These are phyloP conservation scores for Chironomus tepperi DNA, from an alignment of 1,140 invertebrate genomes.

Conservation along the genomic window DNA sequence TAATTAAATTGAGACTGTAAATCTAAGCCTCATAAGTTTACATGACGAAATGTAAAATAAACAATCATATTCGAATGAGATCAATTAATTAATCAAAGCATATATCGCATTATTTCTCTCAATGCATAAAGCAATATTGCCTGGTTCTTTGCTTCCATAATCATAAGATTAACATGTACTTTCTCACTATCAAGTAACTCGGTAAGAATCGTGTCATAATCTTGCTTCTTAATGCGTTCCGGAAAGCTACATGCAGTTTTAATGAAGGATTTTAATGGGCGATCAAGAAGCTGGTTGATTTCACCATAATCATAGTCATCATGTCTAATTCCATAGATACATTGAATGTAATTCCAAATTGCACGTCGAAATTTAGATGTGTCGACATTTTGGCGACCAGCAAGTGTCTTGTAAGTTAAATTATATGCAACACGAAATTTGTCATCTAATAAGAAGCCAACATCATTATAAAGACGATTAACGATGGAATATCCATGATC, in stretches of 20 bases:
- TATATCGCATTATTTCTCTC: slow-evolving; percentile 38
- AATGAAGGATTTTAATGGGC: slow-evolving; percentile 76
- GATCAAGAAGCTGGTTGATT: slow-evolving; percentile 72
- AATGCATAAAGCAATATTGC: slow-evolving; percentile 79
- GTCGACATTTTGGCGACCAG: slow-evolving; percentile 74
- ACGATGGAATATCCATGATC: slow-evolving; percentile 83
- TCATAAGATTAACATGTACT: slow-evolving; percentile 85
- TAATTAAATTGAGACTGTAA: background rate
- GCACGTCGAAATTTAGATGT: slow-evolving; percentile 77
- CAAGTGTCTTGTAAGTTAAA: slow-evolving; percentile 86
- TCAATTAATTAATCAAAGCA: slow-evolving; percentile 2
- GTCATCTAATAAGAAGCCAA: slow-evolving; percentile 74
- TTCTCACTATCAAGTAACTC: slow-evolving; percentile 88
- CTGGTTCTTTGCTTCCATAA: slow-evolving; percentile 80
- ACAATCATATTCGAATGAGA: background rate
- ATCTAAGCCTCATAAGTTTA: too few relatives aligned
- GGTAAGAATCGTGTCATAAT: slow-evolving; percentile 74
- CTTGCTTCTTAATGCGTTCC: slow-evolving; percentile 68
- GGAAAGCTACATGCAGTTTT: slow-evolving; percentile 83
- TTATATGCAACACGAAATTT: slow-evolving; percentile 82
- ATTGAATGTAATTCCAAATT: slow-evolving; percentile 91
- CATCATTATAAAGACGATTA: slow-evolving; percentile 75
- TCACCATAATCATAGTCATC: slow-evolving; percentile 88
- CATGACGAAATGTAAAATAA: too few relatives aligned
- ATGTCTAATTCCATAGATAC: slow-evolving; percentile 80